Conservation (phyloP, 2,888 invertebrate genomes). For the Sinohyriopsis cumingii region DNA sequence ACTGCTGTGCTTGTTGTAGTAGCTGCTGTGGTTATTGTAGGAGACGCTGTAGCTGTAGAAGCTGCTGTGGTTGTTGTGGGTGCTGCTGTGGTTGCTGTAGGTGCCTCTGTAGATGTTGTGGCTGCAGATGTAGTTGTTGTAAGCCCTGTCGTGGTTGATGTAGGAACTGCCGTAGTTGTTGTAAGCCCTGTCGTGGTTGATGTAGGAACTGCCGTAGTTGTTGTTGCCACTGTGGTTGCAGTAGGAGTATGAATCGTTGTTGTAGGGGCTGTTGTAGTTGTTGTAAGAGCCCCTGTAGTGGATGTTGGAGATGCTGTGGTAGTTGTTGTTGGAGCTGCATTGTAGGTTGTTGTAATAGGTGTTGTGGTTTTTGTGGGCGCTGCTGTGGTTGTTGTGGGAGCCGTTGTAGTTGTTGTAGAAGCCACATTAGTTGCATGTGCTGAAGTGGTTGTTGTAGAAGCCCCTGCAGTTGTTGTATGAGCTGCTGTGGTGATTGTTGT, state of each 20-base stretch:
- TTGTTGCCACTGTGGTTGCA: not conserved
- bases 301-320: not conserved
- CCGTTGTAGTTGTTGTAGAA: not conserved
- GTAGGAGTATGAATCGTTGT: not conserved
- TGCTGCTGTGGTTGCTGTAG: not conserved
- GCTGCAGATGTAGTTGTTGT: slow-evolving; percentile 2
- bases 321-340: not conserved
- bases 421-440: not conserved
- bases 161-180: not conserved
- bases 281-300: not conserved
- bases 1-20: not conserved
- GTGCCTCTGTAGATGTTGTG: not conserved
- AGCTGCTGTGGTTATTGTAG: not conserved
- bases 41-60: not conserved
- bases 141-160: not conserved
- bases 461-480: not conserved
- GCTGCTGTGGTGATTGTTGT: slow-evolving; percentile 7
- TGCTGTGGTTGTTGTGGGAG: slow-evolving; percentile 6
- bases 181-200: not conserved
- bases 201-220: slow-evolving; percentile 1
- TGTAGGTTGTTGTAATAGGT: slow-evolving; percentile 1
- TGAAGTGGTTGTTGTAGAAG: slow-evolving; percentile 1
- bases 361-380: not conserved
- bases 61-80: not conserved
- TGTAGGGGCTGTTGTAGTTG: not conserved